A percentile compares a stretch with the other conserved stretches of the same genome.
Evolutionary conservation across 2,888 invertebrate genomes (phyloP).

Genomic region (Neocrepidodera transversa): DNA sequence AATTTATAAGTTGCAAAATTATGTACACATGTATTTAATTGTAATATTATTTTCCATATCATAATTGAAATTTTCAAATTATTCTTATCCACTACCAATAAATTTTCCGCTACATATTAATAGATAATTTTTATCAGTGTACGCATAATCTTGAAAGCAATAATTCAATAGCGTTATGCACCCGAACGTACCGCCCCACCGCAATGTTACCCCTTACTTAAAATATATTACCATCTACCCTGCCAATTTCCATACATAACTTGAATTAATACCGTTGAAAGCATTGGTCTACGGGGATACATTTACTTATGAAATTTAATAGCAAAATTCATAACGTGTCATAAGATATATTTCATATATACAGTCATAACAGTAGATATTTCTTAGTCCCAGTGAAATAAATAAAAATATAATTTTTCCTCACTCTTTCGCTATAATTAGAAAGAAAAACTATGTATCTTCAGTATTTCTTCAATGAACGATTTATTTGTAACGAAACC

Average conservation of each 20-base stretch:
- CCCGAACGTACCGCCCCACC: conserved; percentile 4
- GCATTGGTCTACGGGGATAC: conserved; percentile 37
- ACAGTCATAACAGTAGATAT: no score
- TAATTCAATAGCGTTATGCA: conserved; percentile 38
- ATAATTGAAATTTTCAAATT: no score
- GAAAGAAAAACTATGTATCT: no score
- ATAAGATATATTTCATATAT: conserved; percentile 7
- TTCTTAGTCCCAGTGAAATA: no score
- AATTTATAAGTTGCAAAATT: no score
- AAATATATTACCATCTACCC: conserved; percentile 36
- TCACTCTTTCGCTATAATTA: no score
- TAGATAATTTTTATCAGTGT: conserved; percentile 24
- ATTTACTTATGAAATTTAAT: conserved; percentile 42
- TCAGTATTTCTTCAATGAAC: no score
- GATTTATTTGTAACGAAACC: not conserved
- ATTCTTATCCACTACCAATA: not conserved
- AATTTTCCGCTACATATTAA: not conserved
- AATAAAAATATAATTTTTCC: no score
- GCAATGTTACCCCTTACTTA: conserved; percentile 29
- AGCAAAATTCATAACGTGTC: conserved; percentile 21
- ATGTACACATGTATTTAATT: no score
- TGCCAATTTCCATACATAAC: conserved; percentile 37
- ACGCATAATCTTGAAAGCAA: conserved; percentile 27
- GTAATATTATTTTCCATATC: no score
- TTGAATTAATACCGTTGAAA: conserved; percentile 43